A percentile compares a stretch with the other conserved stretches of the same genome.
phyloP scores from a whole-genome alignment of 2,113 vertebrate species.

The Nibea albiflora region DNA sequence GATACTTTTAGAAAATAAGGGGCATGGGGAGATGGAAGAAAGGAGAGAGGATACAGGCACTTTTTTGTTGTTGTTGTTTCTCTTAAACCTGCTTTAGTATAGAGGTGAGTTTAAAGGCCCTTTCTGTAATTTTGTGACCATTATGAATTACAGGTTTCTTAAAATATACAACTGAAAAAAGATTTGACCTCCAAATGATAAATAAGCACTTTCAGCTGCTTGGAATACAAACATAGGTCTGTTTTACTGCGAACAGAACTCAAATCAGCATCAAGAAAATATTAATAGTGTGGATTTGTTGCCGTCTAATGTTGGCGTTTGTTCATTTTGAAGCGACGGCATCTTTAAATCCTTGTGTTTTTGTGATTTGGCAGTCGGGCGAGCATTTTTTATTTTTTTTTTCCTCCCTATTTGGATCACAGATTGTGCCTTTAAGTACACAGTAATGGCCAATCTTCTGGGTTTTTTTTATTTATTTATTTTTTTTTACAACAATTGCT shows the following conservation, averaged over 20 bases:
- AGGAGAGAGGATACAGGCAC: conserved; percentile 70
- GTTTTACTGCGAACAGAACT: conserved; percentile 14
- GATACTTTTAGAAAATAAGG: conserved; percentile 87
- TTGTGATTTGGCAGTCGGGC: background rate
- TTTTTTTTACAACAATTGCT: conserved; percentile 23
- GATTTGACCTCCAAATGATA: background rate
- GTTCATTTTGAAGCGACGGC: conserved; percentile 2
- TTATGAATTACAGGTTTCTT: conserved; percentile 36
- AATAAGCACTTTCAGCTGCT: conserved; percentile 22
- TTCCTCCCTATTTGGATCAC: conserved; percentile 6
- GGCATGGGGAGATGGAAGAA: conserved; percentile 67
- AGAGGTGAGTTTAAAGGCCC: conserved; percentile 43
- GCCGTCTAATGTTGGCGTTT: background rate
- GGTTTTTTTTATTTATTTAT: too few species aligned
- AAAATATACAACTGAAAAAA: conserved; percentile 1
- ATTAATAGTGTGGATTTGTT: background rate
- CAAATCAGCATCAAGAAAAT: conserved; percentile 8
- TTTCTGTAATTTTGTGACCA: conserved; percentile 22
- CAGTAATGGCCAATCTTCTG: conserved; percentile 15
- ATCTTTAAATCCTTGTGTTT: background rate
- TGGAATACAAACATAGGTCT: background rate
- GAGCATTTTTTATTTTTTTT: background rate
- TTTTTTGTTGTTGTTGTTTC: conserved; percentile 53
- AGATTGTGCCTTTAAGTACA: conserved; percentile 11
- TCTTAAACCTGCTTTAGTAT: conserved; percentile 47